Base-by-base conservation (phyloP, 2,797 vertebrate genomes). In the Macropus fuliginosus region DNA sequence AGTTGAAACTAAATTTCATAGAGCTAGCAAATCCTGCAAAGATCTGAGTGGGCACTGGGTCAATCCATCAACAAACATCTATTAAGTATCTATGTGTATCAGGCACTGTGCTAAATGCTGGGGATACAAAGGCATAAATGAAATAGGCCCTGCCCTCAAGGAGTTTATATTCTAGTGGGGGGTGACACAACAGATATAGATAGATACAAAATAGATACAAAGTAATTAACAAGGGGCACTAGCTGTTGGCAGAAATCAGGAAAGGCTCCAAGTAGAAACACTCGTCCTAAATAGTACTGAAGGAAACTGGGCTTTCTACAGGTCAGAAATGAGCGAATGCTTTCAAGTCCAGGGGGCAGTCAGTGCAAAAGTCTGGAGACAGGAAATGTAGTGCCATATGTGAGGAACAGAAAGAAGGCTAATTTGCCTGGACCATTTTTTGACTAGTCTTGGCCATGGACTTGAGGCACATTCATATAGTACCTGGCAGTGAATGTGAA, bases 1-100 rank as follows among this genome's bases (percentile, higher is more conserved):
- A 34, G 11, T 94, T 94, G 62, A 92, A 96, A 94, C 3, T 93
- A 8, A 8, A 50, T 87, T 87, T 87, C 40, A 87, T 27, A 10
- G 40, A 46, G 8, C 10, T 50, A 87, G 24, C 40, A 87, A 87
- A 87, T 9, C 21, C 74, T 50, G 21, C 40, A 27, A 87, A 87
- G 10, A 46, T 50, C 74, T 50, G 24, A 50, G 21, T 50, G 24
- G 10, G 24, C 1, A n/a, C 40, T 87, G 40, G 21, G 40, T 87
- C 21, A 87, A 50, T 27, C 40, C 40, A 46, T 87, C 24, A 50
- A 27, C 24, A 87, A 50, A 87, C 40, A 87, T 87, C 27, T 87
- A 46, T 81, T 81, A 50, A 87, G 40, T 81, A 40, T 46, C 66
- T 81, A 40, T 40, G 1, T 40, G n/a, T 81, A 46, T 46, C 2